Evolutionary conservation across 1,140 invertebrate genomes (phyloP).

Genomic region (Papilio xuthus): DNA sequence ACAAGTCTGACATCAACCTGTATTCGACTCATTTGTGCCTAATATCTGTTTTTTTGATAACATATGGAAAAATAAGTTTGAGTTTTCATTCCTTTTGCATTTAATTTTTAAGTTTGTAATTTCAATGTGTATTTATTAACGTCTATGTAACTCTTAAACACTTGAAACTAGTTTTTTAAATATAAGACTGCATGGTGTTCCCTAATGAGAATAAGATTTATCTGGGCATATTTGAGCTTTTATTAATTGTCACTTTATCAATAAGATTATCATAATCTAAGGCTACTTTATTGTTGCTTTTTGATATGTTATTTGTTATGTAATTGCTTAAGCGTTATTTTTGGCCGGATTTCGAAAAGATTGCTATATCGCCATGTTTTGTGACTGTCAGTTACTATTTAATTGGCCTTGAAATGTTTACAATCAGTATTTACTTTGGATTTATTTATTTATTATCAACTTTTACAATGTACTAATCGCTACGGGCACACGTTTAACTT

Average conservation of each 20-base stretch:
- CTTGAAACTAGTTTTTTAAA: slow-evolving; percentile 23
- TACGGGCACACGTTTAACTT: background rate
- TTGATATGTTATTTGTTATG: slow-evolving; percentile 17
- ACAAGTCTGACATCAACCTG: background rate
- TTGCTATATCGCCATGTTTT: background rate
- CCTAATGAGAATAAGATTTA: slow-evolving; percentile 2
- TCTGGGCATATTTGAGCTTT: slow-evolving; percentile 7
- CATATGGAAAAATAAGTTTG: background rate
- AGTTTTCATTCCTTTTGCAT: too few relatives aligned
- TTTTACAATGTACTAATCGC: background rate
- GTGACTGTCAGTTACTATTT: background rate
- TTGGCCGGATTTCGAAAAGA: background rate
- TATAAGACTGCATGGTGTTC: slow-evolving; percentile 34
- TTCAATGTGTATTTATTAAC: background rate
- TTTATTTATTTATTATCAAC: background rate
- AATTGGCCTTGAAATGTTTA: background rate
- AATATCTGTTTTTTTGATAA: background rate
- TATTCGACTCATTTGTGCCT: too few relatives aligned
- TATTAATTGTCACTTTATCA: background rate
- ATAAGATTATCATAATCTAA: slow-evolving; percentile 6
- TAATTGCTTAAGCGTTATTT: slow-evolving; percentile 17
- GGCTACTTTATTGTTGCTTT: slow-evolving; percentile 18
- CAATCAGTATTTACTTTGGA: background rate
- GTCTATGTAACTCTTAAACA: background rate
- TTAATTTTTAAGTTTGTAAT: background rate